Percentiles rank a stretch among this genome's conserved stretches.
These are phyloP conservation scores for Zaprionus vittiger DNA, from an alignment of 1,140 invertebrate genomes.

Conservation along the genomic window DNA sequence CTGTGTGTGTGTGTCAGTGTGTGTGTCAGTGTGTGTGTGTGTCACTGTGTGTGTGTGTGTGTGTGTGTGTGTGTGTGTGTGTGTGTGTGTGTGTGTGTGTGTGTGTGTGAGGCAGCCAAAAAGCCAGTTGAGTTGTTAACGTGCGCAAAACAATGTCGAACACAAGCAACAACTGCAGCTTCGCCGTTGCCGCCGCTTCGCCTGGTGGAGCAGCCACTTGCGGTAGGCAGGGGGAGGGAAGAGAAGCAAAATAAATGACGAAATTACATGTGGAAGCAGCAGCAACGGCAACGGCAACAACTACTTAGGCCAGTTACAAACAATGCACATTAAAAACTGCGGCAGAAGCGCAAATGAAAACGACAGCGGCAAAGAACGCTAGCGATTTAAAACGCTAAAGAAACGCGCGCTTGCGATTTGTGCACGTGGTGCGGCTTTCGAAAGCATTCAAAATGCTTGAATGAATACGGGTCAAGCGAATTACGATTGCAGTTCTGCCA, in stretches of 20 bases:
- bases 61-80: constrained; percentile 7
- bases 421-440: background rate
- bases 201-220: background rate
- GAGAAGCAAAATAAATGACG: constrained; percentile 63
- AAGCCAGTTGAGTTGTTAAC: constrained; percentile 70
- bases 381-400: constrained; percentile 16
- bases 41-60: constrained; percentile 3
- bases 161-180: constrained; percentile 26
- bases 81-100: constrained; percentile 32
- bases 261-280: constrained; percentile 62
- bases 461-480: background rate
- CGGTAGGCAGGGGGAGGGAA: background rate
- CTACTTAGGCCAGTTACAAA: constrained; percentile 53
- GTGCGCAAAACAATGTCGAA: constrained; percentile 71
- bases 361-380: constrained; percentile 21
- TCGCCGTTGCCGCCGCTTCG: constrained; percentile 1
- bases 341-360: constrained; percentile 44
- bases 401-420: constrained; percentile 6
- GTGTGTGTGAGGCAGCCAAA: constrained; percentile 50
- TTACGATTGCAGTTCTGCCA: background rate
- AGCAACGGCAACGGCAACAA: constrained; percentile 22
- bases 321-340: constrained; percentile 69
- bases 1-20: constrained; percentile 9
- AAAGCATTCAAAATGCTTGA: constrained; percentile 1
- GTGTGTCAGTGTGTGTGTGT: constrained; percentile 25